A percentile compares a stretch with the other conserved stretches of the same genome.
phyloP scores from a whole-genome alignment of 2,888 invertebrate species.

The Mythimna vitellina region DNA sequence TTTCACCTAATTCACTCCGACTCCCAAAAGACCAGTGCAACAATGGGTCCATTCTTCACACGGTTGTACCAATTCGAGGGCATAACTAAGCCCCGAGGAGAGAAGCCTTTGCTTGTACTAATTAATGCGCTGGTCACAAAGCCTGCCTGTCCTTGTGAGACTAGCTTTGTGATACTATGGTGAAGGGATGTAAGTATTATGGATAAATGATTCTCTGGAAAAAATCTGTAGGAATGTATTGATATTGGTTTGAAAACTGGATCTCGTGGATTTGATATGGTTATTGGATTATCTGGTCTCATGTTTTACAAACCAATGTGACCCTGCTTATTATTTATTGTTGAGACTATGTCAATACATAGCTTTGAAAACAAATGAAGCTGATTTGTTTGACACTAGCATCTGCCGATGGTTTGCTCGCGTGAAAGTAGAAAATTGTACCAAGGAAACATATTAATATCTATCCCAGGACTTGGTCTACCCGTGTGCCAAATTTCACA shows the following conservation, averaged over 20 bases:
- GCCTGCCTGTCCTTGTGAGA: conserved; percentile 17
- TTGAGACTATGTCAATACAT: no score
- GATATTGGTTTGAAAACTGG: not conserved
- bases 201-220: not conserved
- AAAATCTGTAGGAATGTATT: not conserved
- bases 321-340: no score
- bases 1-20: conserved; percentile 30
- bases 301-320: no score
- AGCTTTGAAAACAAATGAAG: no score
- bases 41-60: conserved; percentile 46
- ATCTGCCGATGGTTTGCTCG: no score
- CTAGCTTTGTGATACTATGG: conserved; percentile 31
- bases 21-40: conserved; percentile 25
- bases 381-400: no score
- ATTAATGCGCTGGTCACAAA: conserved; percentile 54
- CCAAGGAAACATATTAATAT: no score
- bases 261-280: no score
- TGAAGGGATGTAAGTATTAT: conserved; percentile 4
- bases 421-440: no score
- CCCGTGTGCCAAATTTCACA: no score
- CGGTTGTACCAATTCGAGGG: conserved; percentile 19
- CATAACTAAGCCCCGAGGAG: conserved; percentile 46
- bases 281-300: no score
- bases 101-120: conserved; percentile 57
- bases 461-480: no score